Conservation (phyloP, 92 coral and sea anemone genomes). For the Umimayanthus kanabou region DNA sequence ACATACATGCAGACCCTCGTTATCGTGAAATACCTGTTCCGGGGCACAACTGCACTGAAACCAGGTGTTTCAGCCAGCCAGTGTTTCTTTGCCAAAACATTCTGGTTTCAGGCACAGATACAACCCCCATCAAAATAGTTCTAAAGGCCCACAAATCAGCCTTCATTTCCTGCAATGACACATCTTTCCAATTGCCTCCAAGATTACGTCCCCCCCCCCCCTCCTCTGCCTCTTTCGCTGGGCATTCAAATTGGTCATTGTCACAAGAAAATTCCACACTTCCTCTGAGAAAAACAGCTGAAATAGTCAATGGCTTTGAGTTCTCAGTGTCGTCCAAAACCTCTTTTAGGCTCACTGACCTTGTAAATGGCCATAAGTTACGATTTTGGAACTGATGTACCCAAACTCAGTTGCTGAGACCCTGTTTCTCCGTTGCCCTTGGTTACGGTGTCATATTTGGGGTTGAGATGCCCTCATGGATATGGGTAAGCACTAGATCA, state of each 20-base stretch:
- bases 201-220: slow-evolving; percentile 46
- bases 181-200: slow-evolving; percentile 45
- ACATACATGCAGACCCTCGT: slow-evolving; percentile 52
- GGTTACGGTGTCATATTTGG: too few species aligned
- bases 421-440: too few species aligned
- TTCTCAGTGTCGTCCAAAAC: too few species aligned
- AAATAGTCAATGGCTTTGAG: not conserved
- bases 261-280: not conserved
- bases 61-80: slow-evolving; percentile 39
- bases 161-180: slow-evolving; percentile 48
- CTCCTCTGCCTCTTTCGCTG: slow-evolving; percentile 39
- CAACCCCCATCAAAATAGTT: slow-evolving; percentile 53
- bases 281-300: not conserved
- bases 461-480: too few species aligned
- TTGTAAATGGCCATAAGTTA: too few species aligned
- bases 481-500: too few species aligned
- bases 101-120: slow-evolving; percentile 28
- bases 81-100: slow-evolving; percentile 44
- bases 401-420: too few species aligned
- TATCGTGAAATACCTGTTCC: slow-evolving; percentile 43
- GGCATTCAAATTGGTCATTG: not conserved
- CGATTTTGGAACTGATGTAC: too few species aligned
- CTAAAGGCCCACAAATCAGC: slow-evolving; percentile 47
- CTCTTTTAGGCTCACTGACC: too few species aligned
- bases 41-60: slow-evolving; percentile 38